These are phyloP conservation scores for Crossaster papposus DNA, from an alignment of 53 echinoderm and acorn worm species.

Conservation along the genomic window DNA sequence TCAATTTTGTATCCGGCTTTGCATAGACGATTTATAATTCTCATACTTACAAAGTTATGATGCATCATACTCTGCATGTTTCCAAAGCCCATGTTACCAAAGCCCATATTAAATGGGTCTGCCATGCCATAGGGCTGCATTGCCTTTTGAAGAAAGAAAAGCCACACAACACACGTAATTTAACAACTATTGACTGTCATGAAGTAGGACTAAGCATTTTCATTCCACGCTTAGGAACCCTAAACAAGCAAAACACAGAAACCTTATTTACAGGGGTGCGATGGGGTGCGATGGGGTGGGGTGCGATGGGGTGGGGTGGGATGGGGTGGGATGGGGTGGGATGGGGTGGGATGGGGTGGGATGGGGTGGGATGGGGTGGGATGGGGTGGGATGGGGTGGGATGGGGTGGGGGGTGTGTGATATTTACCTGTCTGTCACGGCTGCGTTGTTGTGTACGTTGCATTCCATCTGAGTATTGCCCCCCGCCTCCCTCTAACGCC, in stretches of 20 bases:
- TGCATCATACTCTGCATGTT: conserved; percentile 77
- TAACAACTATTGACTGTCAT: no score
- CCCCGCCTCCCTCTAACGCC: conserved; percentile 53
- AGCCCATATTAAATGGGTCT: conserved; percentile 46
- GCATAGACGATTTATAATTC: neutral
- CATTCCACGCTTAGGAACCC: no score
- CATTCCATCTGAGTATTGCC: neutral
- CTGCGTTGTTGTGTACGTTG: neutral
- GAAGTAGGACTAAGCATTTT: no score
- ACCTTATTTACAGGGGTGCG: no score
- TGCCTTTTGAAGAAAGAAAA: conserved; percentile 51
- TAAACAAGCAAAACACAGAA: no score
- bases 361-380: no score
- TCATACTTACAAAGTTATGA: conserved; percentile 75
- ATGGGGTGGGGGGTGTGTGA: neutral
- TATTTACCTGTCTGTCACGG: conserved; percentile 1
- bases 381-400: no score
- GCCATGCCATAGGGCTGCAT: conserved; percentile 93
- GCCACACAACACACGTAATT: neutral
- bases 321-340: no score
- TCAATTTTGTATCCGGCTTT: no score
- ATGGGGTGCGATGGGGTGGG: no score
- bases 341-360: no score
- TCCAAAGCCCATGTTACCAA: conserved; percentile 29
- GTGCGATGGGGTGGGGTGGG: no score